Conservation (phyloP, 2,888 invertebrate species). For the Rugalucina vietnamica region DNA sequence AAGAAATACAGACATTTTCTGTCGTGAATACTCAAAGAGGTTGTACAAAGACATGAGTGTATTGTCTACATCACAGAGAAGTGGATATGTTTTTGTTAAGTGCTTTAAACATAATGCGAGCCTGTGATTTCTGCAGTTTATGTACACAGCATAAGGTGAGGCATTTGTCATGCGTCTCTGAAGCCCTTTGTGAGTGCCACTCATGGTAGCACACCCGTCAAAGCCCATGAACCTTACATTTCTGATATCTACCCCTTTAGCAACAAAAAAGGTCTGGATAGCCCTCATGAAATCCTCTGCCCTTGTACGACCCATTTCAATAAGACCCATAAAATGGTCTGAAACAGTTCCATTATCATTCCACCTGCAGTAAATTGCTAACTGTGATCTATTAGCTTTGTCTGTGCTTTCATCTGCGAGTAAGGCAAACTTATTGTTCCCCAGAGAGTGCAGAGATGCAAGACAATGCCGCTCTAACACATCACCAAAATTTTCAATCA, state of each 20-base stretch:
- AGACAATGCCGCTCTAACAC: background rate
- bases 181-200: conserved; percentile 35
- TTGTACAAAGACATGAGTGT: conserved; percentile 47
- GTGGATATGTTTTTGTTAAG: conserved; percentile 28
- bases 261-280: conserved; percentile 13
- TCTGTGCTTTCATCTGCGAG: conserved; percentile 47
- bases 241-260: conserved; percentile 20
- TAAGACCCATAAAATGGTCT: conserved; percentile 14
- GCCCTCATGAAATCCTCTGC: conserved; percentile 15
- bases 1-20: conserved; percentile 29
- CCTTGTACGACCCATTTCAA: conserved; percentile 12
- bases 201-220: conserved; percentile 50
- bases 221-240: conserved; percentile 44
- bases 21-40: conserved; percentile 32
- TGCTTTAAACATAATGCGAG: conserved; percentile 51
- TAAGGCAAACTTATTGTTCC: conserved; percentile 26
- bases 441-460: background rate
- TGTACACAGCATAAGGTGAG: conserved; percentile 41
- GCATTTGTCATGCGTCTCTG: conserved; percentile 41
- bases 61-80: conserved; percentile 28
- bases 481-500: background rate
- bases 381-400: conserved; percentile 27
- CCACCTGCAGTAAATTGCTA: conserved; percentile 33
- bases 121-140: conserved; percentile 55
- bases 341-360: background rate